These are phyloP conservation scores for Pelecanoides urinatrix DNA, from an alignment of 2,113 vertebrate species.

Conservation along the genomic window DNA sequence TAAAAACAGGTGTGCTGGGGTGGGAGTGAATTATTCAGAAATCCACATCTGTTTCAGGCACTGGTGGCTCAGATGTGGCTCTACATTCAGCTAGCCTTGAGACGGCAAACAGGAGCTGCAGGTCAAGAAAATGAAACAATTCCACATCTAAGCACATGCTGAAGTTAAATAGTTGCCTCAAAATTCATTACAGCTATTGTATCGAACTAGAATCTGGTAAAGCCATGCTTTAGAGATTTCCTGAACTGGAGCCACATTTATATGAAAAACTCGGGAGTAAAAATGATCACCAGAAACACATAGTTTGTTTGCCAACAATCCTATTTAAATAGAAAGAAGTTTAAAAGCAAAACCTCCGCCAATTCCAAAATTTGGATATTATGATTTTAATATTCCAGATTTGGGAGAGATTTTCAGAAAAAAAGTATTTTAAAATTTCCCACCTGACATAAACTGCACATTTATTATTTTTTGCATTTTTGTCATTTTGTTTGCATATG, in stretches of 20 bases:
- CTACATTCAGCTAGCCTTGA: neutral
- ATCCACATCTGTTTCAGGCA: neutral
- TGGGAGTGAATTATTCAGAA: neutral
- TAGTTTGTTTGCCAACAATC: neutral
- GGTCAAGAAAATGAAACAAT: neutral
- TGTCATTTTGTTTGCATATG: neutral
- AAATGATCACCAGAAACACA: neutral
- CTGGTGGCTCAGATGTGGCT: neutral
- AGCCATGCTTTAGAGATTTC: neutral
- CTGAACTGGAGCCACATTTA: neutral
- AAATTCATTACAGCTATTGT: neutral
- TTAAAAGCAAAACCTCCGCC: neutral
- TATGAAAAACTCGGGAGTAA: neutral
- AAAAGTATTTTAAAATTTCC: neutral
- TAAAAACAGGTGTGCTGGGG: neutral
- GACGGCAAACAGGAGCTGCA: neutral
- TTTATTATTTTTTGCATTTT: neutral
- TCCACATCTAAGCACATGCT: neutral
- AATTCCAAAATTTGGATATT: neutral
- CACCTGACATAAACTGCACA: neutral
- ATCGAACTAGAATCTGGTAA: rapidly evolving
- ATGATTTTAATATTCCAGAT: neutral
- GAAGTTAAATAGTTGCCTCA: neutral
- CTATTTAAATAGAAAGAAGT: neutral
- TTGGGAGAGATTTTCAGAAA: neutral